Conservation (phyloP, 2,113 vertebrate genomes). For the Lathamus discolor region DNA sequence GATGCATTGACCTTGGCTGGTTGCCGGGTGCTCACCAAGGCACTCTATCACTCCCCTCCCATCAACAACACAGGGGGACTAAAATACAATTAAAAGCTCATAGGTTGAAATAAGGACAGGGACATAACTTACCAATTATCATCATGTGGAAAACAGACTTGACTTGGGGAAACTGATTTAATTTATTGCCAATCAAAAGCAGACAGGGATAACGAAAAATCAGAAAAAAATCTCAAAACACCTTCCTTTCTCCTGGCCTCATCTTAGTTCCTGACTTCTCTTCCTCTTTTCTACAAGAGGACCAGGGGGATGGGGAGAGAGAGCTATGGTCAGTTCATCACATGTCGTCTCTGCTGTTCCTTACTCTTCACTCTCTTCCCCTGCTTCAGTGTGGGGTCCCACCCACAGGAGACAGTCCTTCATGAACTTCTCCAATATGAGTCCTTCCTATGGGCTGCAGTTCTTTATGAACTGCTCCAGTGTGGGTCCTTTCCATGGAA, state of each 20-base stretch:
- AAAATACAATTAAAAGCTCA: neutral
- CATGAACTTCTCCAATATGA: neutral
- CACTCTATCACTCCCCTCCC: neutral
- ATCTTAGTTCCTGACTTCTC: neutral
- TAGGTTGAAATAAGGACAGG: neutral
- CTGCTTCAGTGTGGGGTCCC: neutral
- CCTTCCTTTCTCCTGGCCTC: neutral
- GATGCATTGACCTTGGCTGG: neutral
- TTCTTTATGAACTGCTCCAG: neutral
- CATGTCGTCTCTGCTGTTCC: neutral
- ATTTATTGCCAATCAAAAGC: neutral
- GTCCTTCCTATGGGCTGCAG: neutral
- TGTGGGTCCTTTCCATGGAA: neutral
- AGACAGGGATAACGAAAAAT: neutral
- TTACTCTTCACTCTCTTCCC: neutral
- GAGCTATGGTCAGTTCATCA: neutral
- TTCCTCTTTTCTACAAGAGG: neutral
- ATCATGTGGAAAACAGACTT: neutral
- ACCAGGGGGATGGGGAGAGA: rapidly evolving
- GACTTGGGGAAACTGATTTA: neutral
- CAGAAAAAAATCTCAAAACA: neutral
- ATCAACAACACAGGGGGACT: neutral
- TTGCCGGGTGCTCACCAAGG: neutral
- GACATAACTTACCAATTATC: rapidly evolving
- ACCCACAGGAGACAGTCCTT: neutral